Evolutionary conservation across 2,113 vertebrate species (phyloP).

Genomic region (Tamias sibiricus): DNA sequence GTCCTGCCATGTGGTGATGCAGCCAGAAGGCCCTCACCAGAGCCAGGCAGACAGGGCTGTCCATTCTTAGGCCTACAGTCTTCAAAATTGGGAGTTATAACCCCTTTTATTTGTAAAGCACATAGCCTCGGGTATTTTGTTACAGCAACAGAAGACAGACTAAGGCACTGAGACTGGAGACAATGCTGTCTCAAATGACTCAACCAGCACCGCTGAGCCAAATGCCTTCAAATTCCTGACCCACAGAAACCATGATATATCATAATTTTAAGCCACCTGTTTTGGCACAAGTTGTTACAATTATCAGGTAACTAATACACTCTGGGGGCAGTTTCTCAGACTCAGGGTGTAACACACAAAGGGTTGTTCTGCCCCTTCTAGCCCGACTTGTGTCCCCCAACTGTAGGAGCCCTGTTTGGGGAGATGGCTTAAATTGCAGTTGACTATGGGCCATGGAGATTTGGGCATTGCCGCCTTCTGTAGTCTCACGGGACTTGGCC

Average conservation of each 20-base stretch:
- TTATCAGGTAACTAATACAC: not conserved
- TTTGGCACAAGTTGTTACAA: not conserved
- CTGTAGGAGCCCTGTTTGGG: too few relatives aligned
- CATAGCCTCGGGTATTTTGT: not conserved
- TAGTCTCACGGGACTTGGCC: too few relatives aligned
- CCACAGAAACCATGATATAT: not conserved
- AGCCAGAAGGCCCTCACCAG: not conserved
- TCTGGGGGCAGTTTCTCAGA: too few relatives aligned
- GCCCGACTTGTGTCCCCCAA: not conserved
- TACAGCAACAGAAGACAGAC: not conserved
- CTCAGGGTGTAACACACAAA: not conserved
- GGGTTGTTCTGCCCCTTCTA: not conserved
- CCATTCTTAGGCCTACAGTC: not conserved
- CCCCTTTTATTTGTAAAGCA: not conserved
- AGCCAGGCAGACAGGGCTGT: not conserved
- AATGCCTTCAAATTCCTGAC: rapidly evolving
- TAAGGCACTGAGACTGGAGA: not conserved
- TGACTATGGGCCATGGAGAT: too few relatives aligned
- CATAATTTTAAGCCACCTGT: not conserved
- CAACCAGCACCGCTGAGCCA: not conserved
- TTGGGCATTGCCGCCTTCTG: too few relatives aligned
- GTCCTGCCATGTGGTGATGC: not conserved
- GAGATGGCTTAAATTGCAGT: too few relatives aligned
- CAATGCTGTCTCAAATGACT: not conserved
- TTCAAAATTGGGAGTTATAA: not conserved